Percentiles rank a stretch among this genome's conserved stretches.
phyloP scores from a whole-genome alignment of 2,888 invertebrate species.

The Oligia latruncula region DNA sequence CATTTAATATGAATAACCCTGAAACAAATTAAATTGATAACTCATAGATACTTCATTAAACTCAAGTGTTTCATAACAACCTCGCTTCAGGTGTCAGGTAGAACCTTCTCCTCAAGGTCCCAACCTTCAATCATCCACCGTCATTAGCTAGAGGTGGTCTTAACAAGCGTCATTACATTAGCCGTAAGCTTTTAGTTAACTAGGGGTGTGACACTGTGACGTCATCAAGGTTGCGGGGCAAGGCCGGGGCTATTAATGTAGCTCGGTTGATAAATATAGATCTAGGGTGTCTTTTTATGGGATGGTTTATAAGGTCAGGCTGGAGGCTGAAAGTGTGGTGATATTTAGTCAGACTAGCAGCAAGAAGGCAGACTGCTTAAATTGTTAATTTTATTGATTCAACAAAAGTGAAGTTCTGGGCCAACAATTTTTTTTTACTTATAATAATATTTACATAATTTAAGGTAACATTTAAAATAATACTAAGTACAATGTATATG shows the following conservation, averaged over 20 bases:
- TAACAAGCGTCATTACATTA: conserved; percentile 61
- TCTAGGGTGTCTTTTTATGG: conserved; percentile 35
- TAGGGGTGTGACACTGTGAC: conserved; percentile 63
- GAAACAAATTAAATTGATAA: neutral
- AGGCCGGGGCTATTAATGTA: conserved; percentile 57
- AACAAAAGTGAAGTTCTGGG: too few species aligned
- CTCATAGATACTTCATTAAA: conserved; percentile 11
- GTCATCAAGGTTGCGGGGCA: conserved; percentile 61
- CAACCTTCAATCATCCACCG: conserved; percentile 55
- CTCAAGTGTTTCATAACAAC: conserved; percentile 17
- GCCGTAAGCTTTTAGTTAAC: conserved; percentile 67
- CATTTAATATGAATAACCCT: neutral
- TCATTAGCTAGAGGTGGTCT: conserved; percentile 56
- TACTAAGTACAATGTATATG: too few species aligned
- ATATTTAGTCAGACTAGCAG: neutral
- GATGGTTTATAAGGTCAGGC: conserved; percentile 14
- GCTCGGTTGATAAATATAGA: conserved; percentile 56
- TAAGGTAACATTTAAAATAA: too few species aligned
- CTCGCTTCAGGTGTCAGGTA: conserved; percentile 35
- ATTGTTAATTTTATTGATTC: neutral
- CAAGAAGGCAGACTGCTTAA: neutral
- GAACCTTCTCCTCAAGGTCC: conserved; percentile 45
- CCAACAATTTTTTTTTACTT: too few species aligned
- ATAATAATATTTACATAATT: too few species aligned
- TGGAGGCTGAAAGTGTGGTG: conserved; percentile 23